Base-by-base conservation (phyloP, 2,797 vertebrate species). In the Thripadectes ignobilis region DNA sequence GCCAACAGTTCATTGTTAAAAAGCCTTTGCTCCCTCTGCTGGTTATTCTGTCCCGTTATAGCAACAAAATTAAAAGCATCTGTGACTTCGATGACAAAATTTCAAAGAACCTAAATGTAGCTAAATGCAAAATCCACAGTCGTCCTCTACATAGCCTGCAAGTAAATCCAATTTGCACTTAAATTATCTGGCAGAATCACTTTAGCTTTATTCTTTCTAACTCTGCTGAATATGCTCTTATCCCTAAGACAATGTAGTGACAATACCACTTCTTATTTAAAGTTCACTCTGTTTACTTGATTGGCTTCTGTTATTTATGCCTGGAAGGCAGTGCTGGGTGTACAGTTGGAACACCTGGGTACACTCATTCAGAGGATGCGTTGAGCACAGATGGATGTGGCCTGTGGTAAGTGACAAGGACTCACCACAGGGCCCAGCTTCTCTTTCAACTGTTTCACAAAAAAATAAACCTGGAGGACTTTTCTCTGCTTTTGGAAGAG, bases 11-110 rank as follows among this genome's bases (percentile, higher is more conserved):
- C 22, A 8, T 5, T 38, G 61, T 16, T 88, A 59, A 73, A 22
- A 76, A 76, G 45, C 41, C 82, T 88, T 81, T 93, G 80, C 92
- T 92, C 89, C 96, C 94, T 96, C 96, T 97, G 63, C 94, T 93
- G 96, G 84, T 36, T 81, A 4, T 26, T 62, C 24, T 26, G 11
- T 43, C 65, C 76, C 30, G 17, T 34, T 9, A 27, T 14, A 85
- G 43, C 45, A 39, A 6, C 63, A 59, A 38, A 76, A 62, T 49
- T 48, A 57, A 46, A 22, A 77, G 30, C 9, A 24, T n/a, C 30
- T 52, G 29, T 16, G 52, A 32, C 48, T 39, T 18, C 16, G 10
- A 22, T n/a, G 27, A 48, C 61, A n/a, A 74, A 58, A 23, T 49
- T 94, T 52, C 67, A 74, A 55, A 46, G 36, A 62, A 75, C 34